Base-by-base conservation (phyloP, 2,888 invertebrate genomes). In the Amiota communis region DNA sequence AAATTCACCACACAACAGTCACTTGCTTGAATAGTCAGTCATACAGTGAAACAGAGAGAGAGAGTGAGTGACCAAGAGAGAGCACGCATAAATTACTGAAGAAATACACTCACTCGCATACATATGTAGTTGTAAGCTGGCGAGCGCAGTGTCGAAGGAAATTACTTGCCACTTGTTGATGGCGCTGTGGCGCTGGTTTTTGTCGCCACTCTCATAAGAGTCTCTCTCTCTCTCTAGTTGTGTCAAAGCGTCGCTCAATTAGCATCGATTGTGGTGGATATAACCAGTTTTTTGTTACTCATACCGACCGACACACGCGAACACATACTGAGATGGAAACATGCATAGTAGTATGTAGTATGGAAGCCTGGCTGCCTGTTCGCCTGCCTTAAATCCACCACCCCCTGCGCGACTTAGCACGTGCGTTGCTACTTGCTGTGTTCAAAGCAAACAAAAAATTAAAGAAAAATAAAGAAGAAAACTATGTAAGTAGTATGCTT, bases 111-210 rank as follows among this genome's bases (percentile, higher is more conserved):
- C 17, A 74, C 9, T 17, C 17, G 20, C 59, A 59, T 20, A 8
- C 23, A 17, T 1, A 13, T 61, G 1, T 6, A 36, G 59, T 6
- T n/a, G 53, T 51, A 12, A 51, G 53, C 53, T 8, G 10, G n/a
- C 53, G 53, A 51, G 8, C 53, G 53, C n/a, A n/a, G 8, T 4
- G n/a, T 8, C 53, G 12, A 51, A 68, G 36, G 23, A 65, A 64
- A 64, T 2, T 17, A 47, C 47, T 6, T 68, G 76, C 75, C 83
- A 83, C 83, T 83, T 83, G 83, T 83, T 83, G 83, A 85, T 86
- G 82, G 59, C 65, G 70, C 36, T 51, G 61, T 13, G 82, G 59
- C 65, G 70, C 36, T 51, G 61, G 11, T 11, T 17, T 67, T 67
- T 59, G 59, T 10, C 13, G 67, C 17, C 36, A 59, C 48, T 53